Percentiles rank a stretch among this genome's conserved stretches.
These are phyloP conservation scores for Cassiopea andromeda DNA, from an alignment of 30 jellyfish, hydroid and myxozoan genomes.

Conservation along the genomic window DNA sequence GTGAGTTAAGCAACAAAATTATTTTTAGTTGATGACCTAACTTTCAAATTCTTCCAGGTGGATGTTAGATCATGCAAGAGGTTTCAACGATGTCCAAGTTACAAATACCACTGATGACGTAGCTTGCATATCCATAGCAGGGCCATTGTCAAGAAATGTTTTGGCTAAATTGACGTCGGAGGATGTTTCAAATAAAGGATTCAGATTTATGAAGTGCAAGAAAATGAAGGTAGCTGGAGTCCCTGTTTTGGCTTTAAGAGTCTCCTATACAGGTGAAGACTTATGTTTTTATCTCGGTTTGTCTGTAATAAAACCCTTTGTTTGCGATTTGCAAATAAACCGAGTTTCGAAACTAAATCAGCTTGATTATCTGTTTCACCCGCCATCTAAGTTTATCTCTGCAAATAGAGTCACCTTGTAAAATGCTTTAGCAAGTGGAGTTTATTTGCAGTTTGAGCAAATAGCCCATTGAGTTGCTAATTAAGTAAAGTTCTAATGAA, in stretches of 20 bases:
- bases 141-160: slow-evolving; percentile 90
- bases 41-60: slow-evolving; percentile 58
- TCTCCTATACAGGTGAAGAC: slow-evolving; percentile 93
- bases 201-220: slow-evolving; percentile 88
- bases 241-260: slow-evolving; percentile 94
- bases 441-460: no score
- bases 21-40: no score
- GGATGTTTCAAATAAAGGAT: slow-evolving; percentile 88
- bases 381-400: no score
- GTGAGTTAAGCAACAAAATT: no score
- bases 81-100: slow-evolving; percentile 74
- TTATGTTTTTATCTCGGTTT: background rate
- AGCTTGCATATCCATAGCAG: slow-evolving; percentile 92
- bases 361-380: no score
- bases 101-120: slow-evolving; percentile 81
- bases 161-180: slow-evolving; percentile 74
- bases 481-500: no score
- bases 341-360: no score
- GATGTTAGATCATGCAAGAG: slow-evolving; percentile 85
- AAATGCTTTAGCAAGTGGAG: no score
- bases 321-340: no score
- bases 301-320: no score
- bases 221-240: slow-evolving; percentile 87
- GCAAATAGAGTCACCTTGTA: no score
- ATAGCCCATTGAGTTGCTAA: no score